These are phyloP conservation scores for Phortica variegata DNA, from an alignment of 1,140 invertebrate genomes.

Conservation along the genomic window DNA sequence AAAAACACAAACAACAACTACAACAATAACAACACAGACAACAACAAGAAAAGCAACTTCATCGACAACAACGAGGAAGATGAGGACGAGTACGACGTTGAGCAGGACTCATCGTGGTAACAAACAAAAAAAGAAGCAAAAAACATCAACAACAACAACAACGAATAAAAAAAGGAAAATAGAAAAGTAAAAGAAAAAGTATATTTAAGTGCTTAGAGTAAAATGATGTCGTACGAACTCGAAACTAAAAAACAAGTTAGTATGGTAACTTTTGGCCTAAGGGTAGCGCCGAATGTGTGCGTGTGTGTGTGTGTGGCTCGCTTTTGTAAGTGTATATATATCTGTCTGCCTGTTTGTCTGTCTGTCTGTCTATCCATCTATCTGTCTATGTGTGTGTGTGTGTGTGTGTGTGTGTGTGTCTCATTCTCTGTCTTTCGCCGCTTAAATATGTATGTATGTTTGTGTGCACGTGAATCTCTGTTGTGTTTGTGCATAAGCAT, in stretches of 20 bases:
- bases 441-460: slow-evolving; percentile 18
- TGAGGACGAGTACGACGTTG: not conserved
- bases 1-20: slow-evolving; percentile 53
- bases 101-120: slow-evolving; percentile 12
- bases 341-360: not conserved
- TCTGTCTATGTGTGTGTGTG: not conserved
- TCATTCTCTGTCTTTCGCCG: slow-evolving; percentile 6
- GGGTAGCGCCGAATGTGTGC: slow-evolving; percentile 18
- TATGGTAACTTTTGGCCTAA: slow-evolving; percentile 54
- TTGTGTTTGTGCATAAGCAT: too few species aligned
- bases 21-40: slow-evolving; percentile 53
- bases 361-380: not conserved
- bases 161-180: slow-evolving; percentile 35
- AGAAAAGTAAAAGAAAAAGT: slow-evolving; percentile 36
- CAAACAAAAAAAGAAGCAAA: not conserved
- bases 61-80: not conserved
- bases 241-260: slow-evolving; percentile 54
- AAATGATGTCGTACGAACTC: slow-evolving; percentile 56
- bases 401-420: slow-evolving; percentile 1
- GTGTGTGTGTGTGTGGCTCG: too few species aligned
- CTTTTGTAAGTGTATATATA: slow-evolving; percentile 5
- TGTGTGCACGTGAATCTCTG: too few species aligned
- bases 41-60: not conserved
- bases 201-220: slow-evolving; percentile 56
- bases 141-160: slow-evolving; percentile 17